Percentiles rank a stretch among this genome's conserved stretches.
Evolutionary conservation across 2,888 invertebrate genomes (phyloP).

Genomic region (Idaea dimidiata): DNA sequence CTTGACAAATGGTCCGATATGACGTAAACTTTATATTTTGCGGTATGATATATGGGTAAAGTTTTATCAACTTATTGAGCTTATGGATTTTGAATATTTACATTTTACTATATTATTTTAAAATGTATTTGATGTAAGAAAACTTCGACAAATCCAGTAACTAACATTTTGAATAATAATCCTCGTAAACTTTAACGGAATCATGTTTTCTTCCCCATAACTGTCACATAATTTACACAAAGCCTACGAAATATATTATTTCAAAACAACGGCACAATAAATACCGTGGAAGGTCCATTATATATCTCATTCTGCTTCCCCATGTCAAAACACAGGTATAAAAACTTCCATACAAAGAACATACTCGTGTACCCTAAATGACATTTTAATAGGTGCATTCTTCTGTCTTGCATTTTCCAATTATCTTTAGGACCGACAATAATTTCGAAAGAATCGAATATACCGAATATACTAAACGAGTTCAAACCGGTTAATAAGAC

Average conservation of each 20-base stretch:
- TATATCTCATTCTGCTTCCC: background rate
- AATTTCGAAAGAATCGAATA: conserved; percentile 31
- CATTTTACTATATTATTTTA: too few relatives aligned
- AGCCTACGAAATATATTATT: background rate
- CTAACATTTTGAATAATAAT: background rate
- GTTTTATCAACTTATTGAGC: background rate
- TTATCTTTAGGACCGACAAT: conserved; percentile 24
- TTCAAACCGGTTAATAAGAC: conserved; percentile 26
- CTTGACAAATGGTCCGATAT: conserved; percentile 68
- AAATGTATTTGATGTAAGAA: too few relatives aligned
- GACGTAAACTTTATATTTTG: conserved; percentile 40
- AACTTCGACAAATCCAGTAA: background rate
- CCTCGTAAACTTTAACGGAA: background rate
- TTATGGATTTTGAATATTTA: background rate
- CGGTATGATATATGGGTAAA: background rate
- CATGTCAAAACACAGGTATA: background rate
- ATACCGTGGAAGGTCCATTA: background rate
- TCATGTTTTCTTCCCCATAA: background rate
- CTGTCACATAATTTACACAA: background rate
- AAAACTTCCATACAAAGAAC: conserved; percentile 11
- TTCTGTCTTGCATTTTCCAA: conserved; percentile 33
- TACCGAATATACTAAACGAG: conserved; percentile 26
- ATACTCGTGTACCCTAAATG: conserved; percentile 30
- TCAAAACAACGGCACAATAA: background rate
- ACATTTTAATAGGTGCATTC: conserved; percentile 34